These are phyloP conservation scores for Eledone cirrhosa DNA, from an alignment of 2,888 invertebrate genomes.

Conservation along the genomic window DNA sequence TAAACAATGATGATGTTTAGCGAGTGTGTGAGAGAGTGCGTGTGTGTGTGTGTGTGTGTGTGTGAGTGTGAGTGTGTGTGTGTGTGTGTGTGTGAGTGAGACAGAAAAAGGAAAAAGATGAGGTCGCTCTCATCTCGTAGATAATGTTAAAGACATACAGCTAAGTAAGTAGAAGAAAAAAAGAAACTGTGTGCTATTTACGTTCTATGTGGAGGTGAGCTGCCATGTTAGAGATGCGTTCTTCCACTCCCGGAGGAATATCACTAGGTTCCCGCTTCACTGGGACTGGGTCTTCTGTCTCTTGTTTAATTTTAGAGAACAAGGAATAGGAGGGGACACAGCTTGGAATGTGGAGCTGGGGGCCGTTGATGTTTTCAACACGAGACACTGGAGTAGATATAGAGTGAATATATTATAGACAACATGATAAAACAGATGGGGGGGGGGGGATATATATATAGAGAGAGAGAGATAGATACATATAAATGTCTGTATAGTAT, in stretches of 20 bases:
- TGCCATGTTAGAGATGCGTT: slow-evolving; percentile 76
- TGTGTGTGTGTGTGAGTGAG: background rate
- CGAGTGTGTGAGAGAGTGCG: background rate
- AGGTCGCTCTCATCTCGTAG: slow-evolving; percentile 26
- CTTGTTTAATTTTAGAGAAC: slow-evolving; percentile 29
- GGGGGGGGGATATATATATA: too few species aligned
- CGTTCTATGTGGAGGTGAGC: slow-evolving; percentile 71
- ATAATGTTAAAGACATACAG: background rate
- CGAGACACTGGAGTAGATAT: slow-evolving; percentile 43
- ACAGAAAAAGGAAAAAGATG: background rate
- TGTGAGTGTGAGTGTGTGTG: background rate
- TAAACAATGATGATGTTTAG: background rate
- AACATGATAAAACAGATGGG: too few species aligned
- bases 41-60: background rate
- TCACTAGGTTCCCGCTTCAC: slow-evolving; percentile 21
- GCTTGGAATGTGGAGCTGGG: slow-evolving; percentile 49
- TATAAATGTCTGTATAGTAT: too few species aligned
- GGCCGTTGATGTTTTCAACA: slow-evolving; percentile 66
- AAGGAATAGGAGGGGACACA: slow-evolving; percentile 7
- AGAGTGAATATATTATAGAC: background rate
- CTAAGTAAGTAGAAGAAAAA: too few species aligned
- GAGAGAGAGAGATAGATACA: too few species aligned
- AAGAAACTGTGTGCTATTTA: slow-evolving; percentile 29
- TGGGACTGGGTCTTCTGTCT: slow-evolving; percentile 28
- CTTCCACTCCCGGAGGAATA: slow-evolving; percentile 71